Percentiles rank a stretch among this genome's conserved stretches.
Evolutionary conservation across 2,797 vertebrate species (phyloP).

Genomic region (Acanthis flammea): DNA sequence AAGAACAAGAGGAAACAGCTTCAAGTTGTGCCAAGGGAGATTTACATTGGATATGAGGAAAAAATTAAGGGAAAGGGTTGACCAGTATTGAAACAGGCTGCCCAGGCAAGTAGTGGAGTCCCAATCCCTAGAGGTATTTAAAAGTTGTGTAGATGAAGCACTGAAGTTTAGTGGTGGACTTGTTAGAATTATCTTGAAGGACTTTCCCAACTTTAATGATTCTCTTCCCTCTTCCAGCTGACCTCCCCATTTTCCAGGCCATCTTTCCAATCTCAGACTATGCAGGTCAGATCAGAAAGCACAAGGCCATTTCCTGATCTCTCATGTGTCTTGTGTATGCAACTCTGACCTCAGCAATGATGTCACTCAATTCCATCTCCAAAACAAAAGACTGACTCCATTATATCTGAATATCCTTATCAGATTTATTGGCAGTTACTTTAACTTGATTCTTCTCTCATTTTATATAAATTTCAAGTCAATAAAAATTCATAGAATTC

Average conservation of each 20-base stretch:
- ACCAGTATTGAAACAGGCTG: background rate
- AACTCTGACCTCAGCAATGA: background rate
- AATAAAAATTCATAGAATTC: background rate
- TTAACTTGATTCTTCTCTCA: background rate
- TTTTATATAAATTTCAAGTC: background rate
- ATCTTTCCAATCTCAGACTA: background rate
- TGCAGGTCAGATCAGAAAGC: background rate
- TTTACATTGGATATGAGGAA: background rate
- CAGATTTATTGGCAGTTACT: background rate
- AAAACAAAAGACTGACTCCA: background rate
- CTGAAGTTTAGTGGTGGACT: background rate
- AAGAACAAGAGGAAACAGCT: background rate
- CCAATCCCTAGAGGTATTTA: background rate
- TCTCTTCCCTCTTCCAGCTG: background rate
- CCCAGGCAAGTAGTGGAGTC: background rate
- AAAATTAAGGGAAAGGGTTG: background rate
- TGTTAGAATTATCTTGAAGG: background rate
- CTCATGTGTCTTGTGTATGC: fast-evolving
- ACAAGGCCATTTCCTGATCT: background rate
- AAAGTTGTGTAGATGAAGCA: background rate
- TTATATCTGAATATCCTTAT: background rate
- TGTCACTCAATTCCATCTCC: background rate
- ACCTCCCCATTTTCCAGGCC: background rate
- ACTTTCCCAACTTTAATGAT: background rate
- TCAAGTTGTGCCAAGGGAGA: background rate